phyloP scores from a whole-genome alignment of 2,113 vertebrate genomes.

The Ctenomys sociabilis region DNA sequence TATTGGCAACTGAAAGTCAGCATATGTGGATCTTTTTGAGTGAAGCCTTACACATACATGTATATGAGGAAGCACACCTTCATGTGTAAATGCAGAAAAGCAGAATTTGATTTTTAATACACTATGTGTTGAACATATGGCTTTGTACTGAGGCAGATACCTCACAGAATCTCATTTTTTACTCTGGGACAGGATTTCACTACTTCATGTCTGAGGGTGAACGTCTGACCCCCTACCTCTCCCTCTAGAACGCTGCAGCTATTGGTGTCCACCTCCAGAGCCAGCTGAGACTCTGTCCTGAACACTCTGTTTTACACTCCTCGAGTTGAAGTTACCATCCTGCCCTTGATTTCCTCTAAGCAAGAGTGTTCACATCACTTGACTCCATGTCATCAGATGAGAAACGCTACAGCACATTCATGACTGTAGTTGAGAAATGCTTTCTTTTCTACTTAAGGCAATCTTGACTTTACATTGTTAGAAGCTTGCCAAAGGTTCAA shows the following conservation, averaged over 20 bases:
- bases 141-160: background rate
- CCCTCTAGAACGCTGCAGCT: background rate
- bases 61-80: background rate
- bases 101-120: background rate
- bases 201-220: background rate
- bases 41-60: background rate
- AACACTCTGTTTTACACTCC: background rate
- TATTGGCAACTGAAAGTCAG: background rate
- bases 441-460: background rate
- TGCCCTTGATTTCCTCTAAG: background rate
- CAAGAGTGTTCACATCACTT: background rate
- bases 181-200: background rate
- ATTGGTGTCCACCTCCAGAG: background rate
- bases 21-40: background rate
- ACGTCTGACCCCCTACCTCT: background rate
- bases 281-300: background rate
- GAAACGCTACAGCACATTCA: background rate
- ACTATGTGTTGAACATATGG: background rate
- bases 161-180: background rate
- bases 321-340: background rate
- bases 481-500: background rate
- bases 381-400: background rate
- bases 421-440: background rate
- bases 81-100: background rate
- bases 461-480: background rate